phyloP scores from a whole-genome alignment of 2,113 vertebrate species.

The Physeter macrocephalus region DNA sequence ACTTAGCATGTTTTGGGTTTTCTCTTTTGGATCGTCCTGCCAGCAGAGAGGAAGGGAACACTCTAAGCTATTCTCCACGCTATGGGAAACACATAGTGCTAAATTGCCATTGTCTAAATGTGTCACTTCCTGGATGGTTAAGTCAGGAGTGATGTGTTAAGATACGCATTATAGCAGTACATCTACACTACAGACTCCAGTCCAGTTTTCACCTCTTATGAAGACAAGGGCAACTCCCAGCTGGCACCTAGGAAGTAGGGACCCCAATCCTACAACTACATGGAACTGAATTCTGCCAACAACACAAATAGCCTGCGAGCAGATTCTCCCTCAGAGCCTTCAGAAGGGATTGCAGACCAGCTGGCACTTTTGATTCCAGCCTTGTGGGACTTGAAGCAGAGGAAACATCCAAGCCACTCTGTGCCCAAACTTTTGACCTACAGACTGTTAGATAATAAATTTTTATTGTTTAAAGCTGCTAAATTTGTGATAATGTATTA shows the following conservation, averaged over 20 bases:
- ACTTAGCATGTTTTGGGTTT: background rate
- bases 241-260: background rate
- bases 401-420: background rate
- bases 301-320: background rate
- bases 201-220: background rate
- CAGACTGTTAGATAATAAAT: background rate
- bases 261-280: background rate
- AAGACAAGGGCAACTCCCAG: background rate
- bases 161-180: background rate
- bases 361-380: background rate
- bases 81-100: background rate
- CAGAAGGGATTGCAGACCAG: background rate
- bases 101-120: background rate
- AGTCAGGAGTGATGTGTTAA: background rate
- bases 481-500: background rate
- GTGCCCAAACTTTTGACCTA: background rate
- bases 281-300: background rate
- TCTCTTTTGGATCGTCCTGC: background rate
- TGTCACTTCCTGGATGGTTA: background rate
- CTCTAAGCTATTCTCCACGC: background rate
- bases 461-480: background rate
- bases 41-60: background rate
- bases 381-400: background rate
- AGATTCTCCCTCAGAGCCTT: background rate
- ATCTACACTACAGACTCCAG: background rate